Base-by-base conservation (phyloP, 2,888 invertebrate genomes). In the Drosophila silvestris region DNA sequence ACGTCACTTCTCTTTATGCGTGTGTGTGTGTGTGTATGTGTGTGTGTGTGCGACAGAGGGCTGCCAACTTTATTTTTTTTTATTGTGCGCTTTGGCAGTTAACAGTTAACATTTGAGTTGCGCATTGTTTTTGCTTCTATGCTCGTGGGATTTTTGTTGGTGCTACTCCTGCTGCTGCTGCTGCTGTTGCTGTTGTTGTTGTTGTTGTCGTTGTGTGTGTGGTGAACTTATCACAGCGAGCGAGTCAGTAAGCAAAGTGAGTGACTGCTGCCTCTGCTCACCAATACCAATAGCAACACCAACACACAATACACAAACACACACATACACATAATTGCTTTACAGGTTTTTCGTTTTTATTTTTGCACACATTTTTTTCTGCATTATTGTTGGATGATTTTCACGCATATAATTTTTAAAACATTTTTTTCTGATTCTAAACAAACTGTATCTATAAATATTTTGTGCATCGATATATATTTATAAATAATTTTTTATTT, bases 91-190 rank as follows among this genome's bases (percentile, higher is more conserved):
- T 65, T 64, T 67, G 66, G 56, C 81, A 78, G 81, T 72, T 81
- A 77, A 77, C 71, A 64, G 81, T 78, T 78, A 77, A 72, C 82
- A 72, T 71, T 77, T 70, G 62, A 77, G 52, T 72, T 81, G 78
- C 82, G 78, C 78, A 79, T 79, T 79, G 78, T 79, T 81, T 66
- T 81, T 72, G 65, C 58, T 54, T 14, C 60, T 47, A 44, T 58
- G 60, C 74, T 64, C 53, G 44, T 64, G 41, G 60, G 51, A 56
- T 35, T 54, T 73, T 70, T 65, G 59, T 56, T 63, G 54, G 51
- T 64, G 52, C 19, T 53, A 22, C n/a, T 28, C 32, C 19, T n/a
- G 6, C 14, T 14, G 47, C 47, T 51, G 26, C 33, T 63, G 44
- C 39, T 53, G 51, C 37, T 54, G 39, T 35, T 35, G 60, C 9